A percentile compares a stretch with the other conserved stretches of the same genome.
phyloP scores from a whole-genome alignment of 1,140 invertebrate species.

The Papilio glaucus region DNA sequence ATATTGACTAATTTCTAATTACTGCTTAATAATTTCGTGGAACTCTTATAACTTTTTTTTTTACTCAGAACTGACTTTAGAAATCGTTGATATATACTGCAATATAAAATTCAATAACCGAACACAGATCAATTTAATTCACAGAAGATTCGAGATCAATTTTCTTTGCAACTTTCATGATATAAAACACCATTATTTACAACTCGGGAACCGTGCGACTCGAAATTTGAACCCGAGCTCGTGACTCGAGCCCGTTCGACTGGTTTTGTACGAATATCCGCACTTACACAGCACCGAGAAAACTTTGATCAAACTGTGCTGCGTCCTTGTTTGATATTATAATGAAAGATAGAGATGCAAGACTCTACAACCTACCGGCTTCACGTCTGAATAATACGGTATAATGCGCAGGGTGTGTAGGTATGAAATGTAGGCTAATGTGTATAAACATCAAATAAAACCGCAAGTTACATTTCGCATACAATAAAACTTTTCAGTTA shows the following conservation, averaged over 20 bases:
- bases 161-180: constrained; percentile 38
- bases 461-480: too few relatives aligned
- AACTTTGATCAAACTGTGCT: constrained; percentile 30
- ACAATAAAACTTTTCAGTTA: too few relatives aligned
- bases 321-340: constrained; percentile 40
- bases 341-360: constrained; percentile 41
- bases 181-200: constrained; percentile 56
- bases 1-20: too few relatives aligned
- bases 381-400: constrained; percentile 37
- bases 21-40: not conserved
- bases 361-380: constrained; percentile 29
- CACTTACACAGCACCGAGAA: constrained; percentile 45
- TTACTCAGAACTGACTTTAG: not conserved
- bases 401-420: constrained; percentile 16
- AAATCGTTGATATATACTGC: not conserved
- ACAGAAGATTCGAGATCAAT: constrained; percentile 36
- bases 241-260: constrained; percentile 67
- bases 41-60: not conserved
- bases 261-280: constrained; percentile 61
- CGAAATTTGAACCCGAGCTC: constrained; percentile 70
- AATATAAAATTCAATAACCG: constrained; percentile 14
- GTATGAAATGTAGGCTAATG: constrained; percentile 46
- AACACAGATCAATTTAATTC: too few relatives aligned
- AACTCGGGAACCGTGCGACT: constrained; percentile 56
- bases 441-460: not conserved